These are phyloP conservation scores for Drosophila recens DNA, from an alignment of 2,888 invertebrate species.

Conservation along the genomic window DNA sequence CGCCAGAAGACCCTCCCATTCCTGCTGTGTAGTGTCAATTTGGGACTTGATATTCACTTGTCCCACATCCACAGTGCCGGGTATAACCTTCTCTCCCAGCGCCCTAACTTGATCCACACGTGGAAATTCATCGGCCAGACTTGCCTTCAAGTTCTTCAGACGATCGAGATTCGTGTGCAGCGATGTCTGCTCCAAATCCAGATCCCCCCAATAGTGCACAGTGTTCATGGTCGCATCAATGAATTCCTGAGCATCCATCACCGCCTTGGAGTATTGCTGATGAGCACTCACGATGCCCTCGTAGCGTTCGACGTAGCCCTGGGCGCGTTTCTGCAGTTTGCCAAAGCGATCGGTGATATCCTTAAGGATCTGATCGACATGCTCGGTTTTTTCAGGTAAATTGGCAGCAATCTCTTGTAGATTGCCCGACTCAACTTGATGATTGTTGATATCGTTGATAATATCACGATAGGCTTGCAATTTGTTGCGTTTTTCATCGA, in stretches of 20 bases:
- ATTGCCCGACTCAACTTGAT: slow-evolving; percentile 94
- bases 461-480: slow-evolving; percentile 93
- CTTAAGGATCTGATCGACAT: slow-evolving; percentile 90
- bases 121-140: slow-evolving; percentile 93
- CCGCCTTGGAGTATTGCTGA: slow-evolving; percentile 94
- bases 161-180: slow-evolving; percentile 94
- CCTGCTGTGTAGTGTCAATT: slow-evolving; percentile 94
- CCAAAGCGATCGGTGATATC: slow-evolving; percentile 91
- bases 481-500: slow-evolving; percentile 96
- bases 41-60: slow-evolving; percentile 94
- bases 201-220: slow-evolving; percentile 93
- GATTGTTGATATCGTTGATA: slow-evolving; percentile 92
- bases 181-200: slow-evolving; percentile 93
- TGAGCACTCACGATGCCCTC: slow-evolving; percentile 95
- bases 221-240: slow-evolving; percentile 93
- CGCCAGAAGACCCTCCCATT: slow-evolving; percentile 94
- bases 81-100: slow-evolving; percentile 95
- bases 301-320: slow-evolving; percentile 92
- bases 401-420: slow-evolving; percentile 92
- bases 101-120: slow-evolving; percentile 92
- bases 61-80: slow-evolving; percentile 93
- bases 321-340: slow-evolving; percentile 89
- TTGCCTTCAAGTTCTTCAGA: slow-evolving; percentile 91
- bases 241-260: slow-evolving; percentile 95
- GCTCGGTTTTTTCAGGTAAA: slow-evolving; percentile 91